Evolutionary conservation across 2,888 invertebrate genomes (phyloP), one percentile per base, ranked within the genome.

Genomic region (Apamea anceps): DNA sequence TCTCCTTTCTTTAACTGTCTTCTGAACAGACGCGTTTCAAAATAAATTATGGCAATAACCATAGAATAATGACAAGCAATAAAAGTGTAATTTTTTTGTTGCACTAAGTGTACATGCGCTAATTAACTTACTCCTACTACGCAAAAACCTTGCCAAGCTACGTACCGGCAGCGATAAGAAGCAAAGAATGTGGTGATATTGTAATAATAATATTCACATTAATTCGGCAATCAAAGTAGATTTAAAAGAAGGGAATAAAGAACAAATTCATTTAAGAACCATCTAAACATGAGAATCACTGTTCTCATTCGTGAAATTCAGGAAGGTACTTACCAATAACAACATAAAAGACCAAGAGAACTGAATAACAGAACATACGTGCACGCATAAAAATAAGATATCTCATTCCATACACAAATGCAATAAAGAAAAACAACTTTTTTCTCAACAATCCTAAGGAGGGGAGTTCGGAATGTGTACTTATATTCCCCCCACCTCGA

Each of bases 371-470:
- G 72, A 65, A 65, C 85, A 90, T 74, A 87, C 75, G 74, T 84
- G 51, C 65, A 51, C 72, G 79, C 78, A 87, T 85, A 85, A 84
- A 84, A 89, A 82, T 89, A 85, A 85, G 62, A 87, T 84, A 85
- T 82, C 72, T 88, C 79, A 81, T 87, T 83, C 80, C 73, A 81
- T 81, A 83, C 77, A 86, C 77, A 88, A 87, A 82, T 88, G 81
- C 80, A 85, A 85, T 87, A 89, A 85, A 87, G 84, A 84, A 86
- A 75, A 84, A 87, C 85, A 85, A 86, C 83, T 90, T 86, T 89
- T 89, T 86, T 88, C 87, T 86, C 87, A 86, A 87, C 89, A 88
- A 85, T 85, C 81, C 80, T 81, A 85, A 80, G 84, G 72, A 87
- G 87, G 87, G 87, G 80, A 84, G 82, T 75, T 80, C 54, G 74